These are phyloP conservation scores for Mormyrops attenuatus DNA, from an alignment of 2,797 vertebrate genomes.

Conservation along the genomic window DNA sequence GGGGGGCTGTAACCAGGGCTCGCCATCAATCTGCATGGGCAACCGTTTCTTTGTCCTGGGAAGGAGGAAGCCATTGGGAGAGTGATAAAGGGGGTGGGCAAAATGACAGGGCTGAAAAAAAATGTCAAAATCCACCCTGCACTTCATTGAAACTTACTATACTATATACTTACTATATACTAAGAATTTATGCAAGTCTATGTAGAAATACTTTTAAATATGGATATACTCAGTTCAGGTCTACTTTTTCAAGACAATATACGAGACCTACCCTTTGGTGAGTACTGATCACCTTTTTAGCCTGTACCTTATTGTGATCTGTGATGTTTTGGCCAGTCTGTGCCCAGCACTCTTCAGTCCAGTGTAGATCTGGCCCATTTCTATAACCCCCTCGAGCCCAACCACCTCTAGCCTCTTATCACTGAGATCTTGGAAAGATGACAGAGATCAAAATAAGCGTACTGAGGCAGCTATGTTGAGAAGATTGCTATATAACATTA, in stretches of 20 bases:
- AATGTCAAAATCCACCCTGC: not conserved
- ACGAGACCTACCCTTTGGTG: not conserved
- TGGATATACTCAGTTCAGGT: not conserved
- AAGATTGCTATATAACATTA: not conserved
- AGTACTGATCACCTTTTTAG: not conserved
- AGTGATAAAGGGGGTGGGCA: not conserved
- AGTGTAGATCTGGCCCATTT: conserved; percentile 93
- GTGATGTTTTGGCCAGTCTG: conserved; percentile 78
- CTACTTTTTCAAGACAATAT: not conserved
- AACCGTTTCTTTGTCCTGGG: conserved; percentile 77
- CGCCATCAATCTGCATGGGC: conserved; percentile 94
- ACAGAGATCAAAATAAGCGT: not conserved
- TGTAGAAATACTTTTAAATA: not conserved
- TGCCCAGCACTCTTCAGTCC: conserved; percentile 80
- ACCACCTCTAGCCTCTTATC: conserved; percentile 84
- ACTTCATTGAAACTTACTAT: not conserved
- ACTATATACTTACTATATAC: too few species aligned
- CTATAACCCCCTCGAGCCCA: conserved; percentile 79
- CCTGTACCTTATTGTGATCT: conserved; percentile 77
- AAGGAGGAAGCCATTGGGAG: conserved; percentile 14
- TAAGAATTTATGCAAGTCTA: not conserved
- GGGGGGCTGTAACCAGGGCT: conserved; percentile 92
- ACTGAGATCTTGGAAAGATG: conserved; percentile 66
- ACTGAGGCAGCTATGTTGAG: not conserved
- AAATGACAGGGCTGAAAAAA: not conserved